Percentiles rank a stretch among this genome's conserved stretches.
These are phyloP conservation scores for Drosophila setosimentum DNA, from an alignment of 2,888 invertebrate genomes.

Conservation along the genomic window DNA sequence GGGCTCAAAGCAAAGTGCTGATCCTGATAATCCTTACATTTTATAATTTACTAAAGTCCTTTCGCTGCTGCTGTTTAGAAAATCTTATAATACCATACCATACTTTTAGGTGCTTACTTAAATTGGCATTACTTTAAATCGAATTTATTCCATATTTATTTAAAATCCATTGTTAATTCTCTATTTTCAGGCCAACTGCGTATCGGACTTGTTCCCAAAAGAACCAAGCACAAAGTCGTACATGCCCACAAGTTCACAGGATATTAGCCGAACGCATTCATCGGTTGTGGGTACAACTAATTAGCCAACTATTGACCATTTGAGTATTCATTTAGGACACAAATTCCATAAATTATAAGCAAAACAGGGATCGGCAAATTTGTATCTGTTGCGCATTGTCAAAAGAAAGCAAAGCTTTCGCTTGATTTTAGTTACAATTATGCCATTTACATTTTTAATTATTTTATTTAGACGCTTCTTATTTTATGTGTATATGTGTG, in stretches of 20 bases:
- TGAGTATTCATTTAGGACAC: constrained; percentile 37
- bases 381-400: constrained; percentile 18
- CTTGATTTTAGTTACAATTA: constrained; percentile 26
- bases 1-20: too few species aligned
- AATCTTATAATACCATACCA: constrained; percentile 12
- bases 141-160: neutral
- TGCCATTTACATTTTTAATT: constrained; percentile 24
- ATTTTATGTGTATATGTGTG: neutral
- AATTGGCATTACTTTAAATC: neutral
- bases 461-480: neutral
- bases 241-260: constrained; percentile 78
- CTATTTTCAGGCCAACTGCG: constrained; percentile 82
- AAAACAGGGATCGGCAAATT: constrained; percentile 16
- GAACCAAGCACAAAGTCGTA: constrained; percentile 64
- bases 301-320: constrained; percentile 41
- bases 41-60: neutral
- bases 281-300: constrained; percentile 58
- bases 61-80: neutral
- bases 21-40: neutral
- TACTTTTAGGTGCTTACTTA: constrained; percentile 65
- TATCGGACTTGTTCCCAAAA: constrained; percentile 82
- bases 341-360: constrained; percentile 72
- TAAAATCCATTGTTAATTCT: constrained; percentile 6
- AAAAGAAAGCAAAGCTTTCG: constrained; percentile 55
- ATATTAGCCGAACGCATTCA: constrained; percentile 70